Percentiles rank a stretch among this genome's conserved stretches.
These are phyloP conservation scores for Aphelinus certus DNA, from an alignment of 1,140 invertebrate species.

Conservation along the genomic window DNA sequence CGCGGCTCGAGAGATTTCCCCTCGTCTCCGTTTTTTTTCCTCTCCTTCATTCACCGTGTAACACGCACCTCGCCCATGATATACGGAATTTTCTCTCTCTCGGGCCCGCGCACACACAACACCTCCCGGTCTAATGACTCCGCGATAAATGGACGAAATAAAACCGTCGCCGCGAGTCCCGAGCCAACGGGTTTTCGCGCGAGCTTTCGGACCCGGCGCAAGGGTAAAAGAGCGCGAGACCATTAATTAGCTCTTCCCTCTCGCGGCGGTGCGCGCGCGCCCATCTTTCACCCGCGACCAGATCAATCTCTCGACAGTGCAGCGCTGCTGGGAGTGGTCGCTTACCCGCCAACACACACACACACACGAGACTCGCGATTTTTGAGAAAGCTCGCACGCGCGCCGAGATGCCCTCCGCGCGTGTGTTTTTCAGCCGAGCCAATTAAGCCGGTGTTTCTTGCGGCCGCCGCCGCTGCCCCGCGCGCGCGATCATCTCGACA, in stretches of 20 bases:
- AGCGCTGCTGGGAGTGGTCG: conserved; percentile 25
- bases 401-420: background rate
- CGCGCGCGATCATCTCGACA: background rate
- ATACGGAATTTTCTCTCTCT: conserved; percentile 25
- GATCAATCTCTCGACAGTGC: too few species aligned
- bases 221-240: background rate
- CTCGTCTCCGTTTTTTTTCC: conserved; percentile 8
- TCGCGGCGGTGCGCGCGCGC: background rate
- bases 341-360: background rate
- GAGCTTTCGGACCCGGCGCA: background rate
- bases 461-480: background rate
- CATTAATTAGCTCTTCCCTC: conserved; percentile 20
- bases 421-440: background rate
- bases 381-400: conserved; percentile 2
- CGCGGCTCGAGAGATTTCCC: conserved; percentile 13
- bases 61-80: conserved; percentile 29
- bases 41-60: background rate
- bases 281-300: conserved; percentile 32
- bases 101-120: conserved; percentile 1
- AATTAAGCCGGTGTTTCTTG: background rate
- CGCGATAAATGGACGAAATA: conserved; percentile 2
- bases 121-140: background rate
- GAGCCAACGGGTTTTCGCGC: conserved; percentile 10
- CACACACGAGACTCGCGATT: conserved; percentile 9
- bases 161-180: background rate